Percentiles rank a stretch among this genome's conserved stretches.
Conservation (phyloP, 2,888 invertebrate genomes). For the Meliscaeva auricollis region DNA sequence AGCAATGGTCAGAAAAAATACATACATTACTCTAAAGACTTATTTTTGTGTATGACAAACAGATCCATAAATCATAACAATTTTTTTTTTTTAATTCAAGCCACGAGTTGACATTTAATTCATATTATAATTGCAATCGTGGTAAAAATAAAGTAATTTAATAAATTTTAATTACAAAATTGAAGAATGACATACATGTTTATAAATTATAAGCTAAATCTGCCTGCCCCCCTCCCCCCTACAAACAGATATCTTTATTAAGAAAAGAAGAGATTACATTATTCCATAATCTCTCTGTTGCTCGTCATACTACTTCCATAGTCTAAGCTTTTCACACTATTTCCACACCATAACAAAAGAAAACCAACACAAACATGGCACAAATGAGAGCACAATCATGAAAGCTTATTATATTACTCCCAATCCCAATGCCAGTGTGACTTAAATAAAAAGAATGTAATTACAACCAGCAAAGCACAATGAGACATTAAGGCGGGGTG, state of each 20-base stretch:
- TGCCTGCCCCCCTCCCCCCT: no score
- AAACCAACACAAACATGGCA: conserved; percentile 1
- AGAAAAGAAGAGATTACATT: conserved; percentile 5
- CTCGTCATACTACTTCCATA: not conserved
- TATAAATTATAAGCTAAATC: no score
- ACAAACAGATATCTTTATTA: not conserved
- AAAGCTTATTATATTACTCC: not conserved
- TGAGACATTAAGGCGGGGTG: conserved; percentile 31
- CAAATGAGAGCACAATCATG: conserved; percentile 17
- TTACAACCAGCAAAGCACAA: conserved; percentile 13
- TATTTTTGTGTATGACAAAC: no score
- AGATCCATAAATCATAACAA: no score
- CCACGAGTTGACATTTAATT: no score
- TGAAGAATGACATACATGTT: no score
- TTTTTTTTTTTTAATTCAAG: no score
- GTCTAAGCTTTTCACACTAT: not conserved
- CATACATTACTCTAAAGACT: no score
- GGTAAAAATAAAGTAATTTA: no score
- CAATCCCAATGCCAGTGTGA: not conserved
- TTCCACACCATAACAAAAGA: not conserved
- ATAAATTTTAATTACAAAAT: no score
- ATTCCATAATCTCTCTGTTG: not conserved
- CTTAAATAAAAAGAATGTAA: conserved; percentile 12
- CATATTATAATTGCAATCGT: no score
- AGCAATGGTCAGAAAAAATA: no score